phyloP scores from a whole-genome alignment of 2,888 invertebrate genomes.

The Drosophila greeni region DNA sequence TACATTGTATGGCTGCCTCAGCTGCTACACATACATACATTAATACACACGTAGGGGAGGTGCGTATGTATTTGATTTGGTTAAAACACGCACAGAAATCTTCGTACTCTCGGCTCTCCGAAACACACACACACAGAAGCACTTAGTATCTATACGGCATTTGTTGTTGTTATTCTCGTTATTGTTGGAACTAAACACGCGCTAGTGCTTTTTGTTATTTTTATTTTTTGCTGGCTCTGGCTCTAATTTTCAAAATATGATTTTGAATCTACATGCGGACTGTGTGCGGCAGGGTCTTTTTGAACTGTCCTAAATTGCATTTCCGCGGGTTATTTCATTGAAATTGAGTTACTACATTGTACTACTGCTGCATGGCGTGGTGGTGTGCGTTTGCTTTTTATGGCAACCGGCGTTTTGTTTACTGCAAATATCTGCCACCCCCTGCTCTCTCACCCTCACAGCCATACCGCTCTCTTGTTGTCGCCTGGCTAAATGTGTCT shows the following conservation, averaged over 20 bases:
- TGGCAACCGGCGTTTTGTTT: conserved; percentile 57
- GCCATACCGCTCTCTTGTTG: background rate
- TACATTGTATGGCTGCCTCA: conserved; percentile 37
- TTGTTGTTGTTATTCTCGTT: conserved; percentile 53
- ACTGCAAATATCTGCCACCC: conserved; percentile 29
- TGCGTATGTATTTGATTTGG: conserved; percentile 26
- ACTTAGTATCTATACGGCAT: conserved; percentile 66
- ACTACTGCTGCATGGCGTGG: conserved; percentile 3
- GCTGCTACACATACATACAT: conserved; percentile 29
- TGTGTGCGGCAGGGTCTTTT: conserved; percentile 1
- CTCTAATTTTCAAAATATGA: conserved; percentile 11
- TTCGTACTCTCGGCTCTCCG: conserved; percentile 24
- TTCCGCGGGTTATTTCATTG: conserved; percentile 50
- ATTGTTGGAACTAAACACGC: conserved; percentile 66
- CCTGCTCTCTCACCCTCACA: background rate
- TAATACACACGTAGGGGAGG: conserved; percentile 13
- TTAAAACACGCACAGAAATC: conserved; percentile 23
- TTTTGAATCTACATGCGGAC: conserved; percentile 3
- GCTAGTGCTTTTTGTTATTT: conserved; percentile 51
- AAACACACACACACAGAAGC: conserved; percentile 16
- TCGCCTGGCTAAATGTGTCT: conserved; percentile 23
- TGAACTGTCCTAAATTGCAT: conserved; percentile 61
- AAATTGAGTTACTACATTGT: conserved; percentile 12
- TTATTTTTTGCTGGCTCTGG: background rate
- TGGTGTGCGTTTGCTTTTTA: conserved; percentile 30